Evolutionary conservation across 1,140 invertebrate species (phyloP).

Genomic region (Paracyclopina nana): DNA sequence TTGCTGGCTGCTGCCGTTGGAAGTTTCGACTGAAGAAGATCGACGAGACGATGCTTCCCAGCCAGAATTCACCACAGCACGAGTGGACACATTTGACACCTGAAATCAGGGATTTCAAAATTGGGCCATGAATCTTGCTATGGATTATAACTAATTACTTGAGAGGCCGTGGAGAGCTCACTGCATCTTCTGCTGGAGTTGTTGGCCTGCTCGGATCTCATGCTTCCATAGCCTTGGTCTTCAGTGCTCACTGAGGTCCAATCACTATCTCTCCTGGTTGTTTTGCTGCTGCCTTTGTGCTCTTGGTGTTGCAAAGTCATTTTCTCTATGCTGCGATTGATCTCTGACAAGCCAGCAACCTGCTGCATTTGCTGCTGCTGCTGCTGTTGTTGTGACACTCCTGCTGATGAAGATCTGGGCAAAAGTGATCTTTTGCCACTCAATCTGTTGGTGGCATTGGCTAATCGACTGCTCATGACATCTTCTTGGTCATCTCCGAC

Average conservation of each 20-base stretch:
- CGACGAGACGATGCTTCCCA: no score
- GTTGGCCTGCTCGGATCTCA: constrained; percentile 45
- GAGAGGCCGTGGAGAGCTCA: constrained; percentile 39
- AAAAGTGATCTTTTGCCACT: not conserved
- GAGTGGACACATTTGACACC: not conserved
- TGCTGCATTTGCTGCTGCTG: no score
- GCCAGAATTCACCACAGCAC: not conserved
- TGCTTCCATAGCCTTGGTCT: constrained; percentile 56
- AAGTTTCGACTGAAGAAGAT: no score
- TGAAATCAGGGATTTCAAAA: not conserved
- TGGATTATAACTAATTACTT: not conserved
- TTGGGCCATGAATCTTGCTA: not conserved
- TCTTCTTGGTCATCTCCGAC: constrained; percentile 19
- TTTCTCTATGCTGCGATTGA: constrained; percentile 14
- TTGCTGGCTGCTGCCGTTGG: no score
- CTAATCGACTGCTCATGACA: constrained; percentile 1
- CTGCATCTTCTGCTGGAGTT: constrained; percentile 49
- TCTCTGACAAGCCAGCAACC: constrained; percentile 15
- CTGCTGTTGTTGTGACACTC: not conserved
- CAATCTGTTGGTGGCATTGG: not conserved
- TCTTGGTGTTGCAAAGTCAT: not conserved
- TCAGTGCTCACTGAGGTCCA: constrained; percentile 66
- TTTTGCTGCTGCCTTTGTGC: not conserved
- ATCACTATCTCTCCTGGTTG: constrained; percentile 41
- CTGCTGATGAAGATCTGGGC: constrained; percentile 16